Base-by-base conservation (phyloP, 2,888 invertebrate species). In the Drosophila kambysellisi region DNA sequence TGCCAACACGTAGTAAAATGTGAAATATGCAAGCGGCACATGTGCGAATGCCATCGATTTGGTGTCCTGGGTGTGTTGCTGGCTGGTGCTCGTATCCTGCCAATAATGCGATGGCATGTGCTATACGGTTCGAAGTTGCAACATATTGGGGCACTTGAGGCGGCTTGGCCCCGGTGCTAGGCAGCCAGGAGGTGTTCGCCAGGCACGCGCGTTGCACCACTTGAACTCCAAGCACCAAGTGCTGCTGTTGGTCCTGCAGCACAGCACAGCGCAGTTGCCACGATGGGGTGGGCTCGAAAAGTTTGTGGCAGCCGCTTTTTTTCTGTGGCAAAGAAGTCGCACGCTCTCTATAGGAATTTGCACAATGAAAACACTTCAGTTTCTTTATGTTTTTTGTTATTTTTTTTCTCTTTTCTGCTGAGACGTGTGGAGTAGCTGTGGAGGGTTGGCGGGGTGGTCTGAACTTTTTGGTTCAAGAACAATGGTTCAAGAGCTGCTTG, bases 401-500 rank as follows among this genome's bases (percentile, higher is more conserved):
- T 46, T 64, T 35, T 56, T 29, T 46, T 37, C 63, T 59, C 67
- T 61, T 41, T 52, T 54, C 30, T 61, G 56, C 46, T 58, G 79
- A 83, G 71, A 69, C 78, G 78, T 88, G 86, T 72, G 74, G 83
- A 84, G 70, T 64, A 70, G 58, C 70, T 57, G 52, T 20, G 43
- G 29, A 4, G 15, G 30, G 54, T 29, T 15, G 35, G 25, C 12
- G 53, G 62, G 71, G 82, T 69, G 72, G 72, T 70, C 72, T 83
- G 90, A 90, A 85, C 84, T 85, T 85, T 83, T 76, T 74, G 76
- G 86, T 71, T 78, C 67, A 74, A 83, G 88, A 85, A 90, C 89
- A 85, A 85, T 80, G 89, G 90, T 83, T 88, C 83, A 90, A 85
- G 89, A 71, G 81, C 88, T 87, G 88, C 87, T 90, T 90, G 85